Base-by-base conservation (phyloP, 2,888 invertebrate genomes). In the Oscheius onirici region DNA sequence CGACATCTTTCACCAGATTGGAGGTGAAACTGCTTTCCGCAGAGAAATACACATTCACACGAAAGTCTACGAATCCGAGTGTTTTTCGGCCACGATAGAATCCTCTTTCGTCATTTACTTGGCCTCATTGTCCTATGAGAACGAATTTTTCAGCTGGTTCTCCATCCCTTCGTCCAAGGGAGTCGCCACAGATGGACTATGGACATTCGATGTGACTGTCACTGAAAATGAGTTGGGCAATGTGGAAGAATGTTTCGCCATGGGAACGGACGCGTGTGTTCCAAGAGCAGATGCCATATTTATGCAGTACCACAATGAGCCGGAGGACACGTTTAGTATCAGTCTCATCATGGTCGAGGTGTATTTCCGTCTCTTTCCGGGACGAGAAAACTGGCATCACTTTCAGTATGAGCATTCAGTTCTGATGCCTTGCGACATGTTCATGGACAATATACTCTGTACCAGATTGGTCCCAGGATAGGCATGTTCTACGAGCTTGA, bases 391-490 rank as follows among this genome's bases (percentile, higher is more conserved):
- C 13, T 51, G 54, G 52, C 66, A 66, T 22, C 13, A 8, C 22
- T 66, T 52, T 40, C 6, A 17, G 26, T 68, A 57, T 34, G 46
- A 57, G n/a, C 68, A 68, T n/a, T 26, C 68, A 3, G 58, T 68
- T 8, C 44, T 57, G 11, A 43, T 46, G 57, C 57, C 68, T 1
- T 68, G 57, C 28, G 57, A 55, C 3, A 43, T 26, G 10, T 57
- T 41, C 43, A 22, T 68, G 55, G 44, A 55, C n/a, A 26, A 22
- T 3, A 26, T 8, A 15, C 26, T 10, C 24, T 68, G 28, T 68
- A 68, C 26, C 57, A 68, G 43, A 57, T 68, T 43, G 68, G 68
- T 26, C 68, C 57, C 8, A 40, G 68, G 2, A 57, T 55, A 11
- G 68, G 68, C 10, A 55, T 57, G 2, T 58, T 68, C 34, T 2